Percentiles rank a stretch among this genome's conserved stretches.
Conservation (phyloP, 64 coral and sea anemone genomes). For the Stylophora pistillata region DNA sequence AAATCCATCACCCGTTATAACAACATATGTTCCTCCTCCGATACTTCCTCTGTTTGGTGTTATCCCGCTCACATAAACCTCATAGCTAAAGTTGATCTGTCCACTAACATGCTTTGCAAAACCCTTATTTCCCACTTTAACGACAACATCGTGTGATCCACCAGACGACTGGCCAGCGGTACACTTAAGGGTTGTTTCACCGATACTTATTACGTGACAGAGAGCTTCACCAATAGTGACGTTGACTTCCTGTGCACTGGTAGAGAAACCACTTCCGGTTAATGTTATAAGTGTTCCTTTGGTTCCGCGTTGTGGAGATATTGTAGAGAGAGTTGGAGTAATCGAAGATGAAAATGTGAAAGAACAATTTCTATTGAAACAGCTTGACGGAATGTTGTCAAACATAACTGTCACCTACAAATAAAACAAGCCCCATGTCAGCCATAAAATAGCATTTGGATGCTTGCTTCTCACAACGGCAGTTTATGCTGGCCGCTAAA, state of each 20-base stretch:
- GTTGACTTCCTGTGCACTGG: slow-evolving; percentile 27
- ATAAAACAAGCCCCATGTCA: not conserved
- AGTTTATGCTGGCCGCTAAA: too few relatives aligned
- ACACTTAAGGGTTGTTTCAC: slow-evolving; percentile 32
- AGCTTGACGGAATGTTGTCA: slow-evolving; percentile 64
- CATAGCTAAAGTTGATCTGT: slow-evolving; percentile 17
- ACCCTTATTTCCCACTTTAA: slow-evolving; percentile 43
- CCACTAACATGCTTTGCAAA: slow-evolving; percentile 47
- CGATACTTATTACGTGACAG: slow-evolving; percentile 43
- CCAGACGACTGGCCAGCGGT: slow-evolving; percentile 49
- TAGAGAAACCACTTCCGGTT: slow-evolving; percentile 51
- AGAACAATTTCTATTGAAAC: slow-evolving; percentile 45
- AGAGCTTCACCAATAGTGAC: slow-evolving; percentile 64
- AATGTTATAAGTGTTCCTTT: slow-evolving; percentile 35
- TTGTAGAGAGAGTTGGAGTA: slow-evolving; percentile 42
- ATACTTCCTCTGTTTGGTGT: slow-evolving; percentile 38
- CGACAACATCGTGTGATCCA: slow-evolving; percentile 30
- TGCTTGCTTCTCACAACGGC: too few relatives aligned
- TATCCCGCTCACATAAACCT: slow-evolving; percentile 37
- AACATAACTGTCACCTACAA: slow-evolving; percentile 43
- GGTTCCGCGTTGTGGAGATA: slow-evolving; percentile 41
- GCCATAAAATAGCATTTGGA: too few relatives aligned
- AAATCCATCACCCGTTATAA: slow-evolving; percentile 54
- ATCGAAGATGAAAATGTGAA: slow-evolving; percentile 27
- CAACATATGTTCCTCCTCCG: slow-evolving; percentile 50